Evolutionary conservation across 2,113 vertebrate species (phyloP).

Genomic region (Thryonomys swinderianus): DNA sequence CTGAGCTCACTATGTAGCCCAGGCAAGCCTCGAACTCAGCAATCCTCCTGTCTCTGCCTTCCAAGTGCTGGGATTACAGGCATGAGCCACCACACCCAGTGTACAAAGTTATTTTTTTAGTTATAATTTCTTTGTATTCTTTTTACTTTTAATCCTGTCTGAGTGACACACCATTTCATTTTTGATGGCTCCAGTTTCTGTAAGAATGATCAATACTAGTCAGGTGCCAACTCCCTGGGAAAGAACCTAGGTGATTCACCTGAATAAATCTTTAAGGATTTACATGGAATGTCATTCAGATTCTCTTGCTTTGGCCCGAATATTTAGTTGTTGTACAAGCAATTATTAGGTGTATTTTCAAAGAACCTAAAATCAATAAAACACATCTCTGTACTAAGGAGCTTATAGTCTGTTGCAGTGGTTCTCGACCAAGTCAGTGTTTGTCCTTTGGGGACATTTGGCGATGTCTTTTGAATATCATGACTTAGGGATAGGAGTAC

Average conservation of each 20-base stretch:
- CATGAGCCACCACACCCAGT: no score
- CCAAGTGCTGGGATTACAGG: no score
- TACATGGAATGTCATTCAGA: background rate
- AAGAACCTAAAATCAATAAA: background rate
- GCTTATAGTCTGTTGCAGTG: background rate
- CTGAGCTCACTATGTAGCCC: no score
- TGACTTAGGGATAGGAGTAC: background rate
- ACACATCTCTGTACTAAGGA: background rate
- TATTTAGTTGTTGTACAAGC: background rate
- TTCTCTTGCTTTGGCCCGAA: background rate
- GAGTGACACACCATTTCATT: background rate
- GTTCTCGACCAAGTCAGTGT: slow-evolving; percentile 22
- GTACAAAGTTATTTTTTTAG: background rate
- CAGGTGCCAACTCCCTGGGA: background rate
- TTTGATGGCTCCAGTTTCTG: background rate
- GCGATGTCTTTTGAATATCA: background rate
- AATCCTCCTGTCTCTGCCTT: no score
- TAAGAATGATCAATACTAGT: background rate
- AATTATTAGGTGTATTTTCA: slow-evolving; percentile 26
- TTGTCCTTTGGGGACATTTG: background rate
- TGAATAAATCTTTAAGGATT: background rate
- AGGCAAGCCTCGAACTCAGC: no score
- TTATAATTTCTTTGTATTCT: background rate
- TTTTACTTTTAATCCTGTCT: background rate
- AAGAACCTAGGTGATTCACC: background rate